Evolutionary conservation across 2,888 invertebrate species (phyloP).

Genomic region (Ormyrus thymus): DNA sequence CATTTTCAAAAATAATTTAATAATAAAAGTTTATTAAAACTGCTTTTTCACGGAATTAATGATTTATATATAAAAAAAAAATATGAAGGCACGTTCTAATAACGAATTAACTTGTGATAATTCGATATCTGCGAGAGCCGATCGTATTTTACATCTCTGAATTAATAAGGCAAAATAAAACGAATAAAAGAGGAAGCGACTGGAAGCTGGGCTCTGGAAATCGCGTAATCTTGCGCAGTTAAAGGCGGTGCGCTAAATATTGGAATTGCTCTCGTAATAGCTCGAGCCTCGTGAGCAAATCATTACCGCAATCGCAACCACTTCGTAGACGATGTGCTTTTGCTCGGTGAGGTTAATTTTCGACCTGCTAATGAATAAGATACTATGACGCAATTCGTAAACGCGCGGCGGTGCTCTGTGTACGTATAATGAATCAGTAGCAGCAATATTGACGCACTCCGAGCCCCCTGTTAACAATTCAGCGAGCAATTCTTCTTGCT

Average conservation of each 20-base stretch:
- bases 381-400: slow-evolving; percentile 17
- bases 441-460: not conserved
- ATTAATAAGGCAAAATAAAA: not conserved
- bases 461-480: slow-evolving; percentile 24
- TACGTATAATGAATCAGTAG: slow-evolving; percentile 11
- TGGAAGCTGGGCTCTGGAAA: not conserved
- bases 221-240: slow-evolving; percentile 1
- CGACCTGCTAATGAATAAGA: not conserved
- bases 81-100: no score
- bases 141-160: no score
- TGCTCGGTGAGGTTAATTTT: slow-evolving; percentile 8
- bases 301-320: not conserved
- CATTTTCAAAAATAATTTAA: no score
- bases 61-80: no score
- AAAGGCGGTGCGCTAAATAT: not conserved
- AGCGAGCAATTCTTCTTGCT: slow-evolving; percentile 3
- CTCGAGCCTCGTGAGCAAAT: not conserved
- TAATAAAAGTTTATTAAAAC: no score
- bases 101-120: no score
- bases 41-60: no score
- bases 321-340: not conserved
- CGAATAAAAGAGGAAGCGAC: not conserved
- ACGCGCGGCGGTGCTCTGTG: not conserved
- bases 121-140: no score
- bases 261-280: slow-evolving; percentile 32